These are phyloP conservation scores for Dexiosoma caninum DNA, from an alignment of 2,888 invertebrate species.

Conservation along the genomic window DNA sequence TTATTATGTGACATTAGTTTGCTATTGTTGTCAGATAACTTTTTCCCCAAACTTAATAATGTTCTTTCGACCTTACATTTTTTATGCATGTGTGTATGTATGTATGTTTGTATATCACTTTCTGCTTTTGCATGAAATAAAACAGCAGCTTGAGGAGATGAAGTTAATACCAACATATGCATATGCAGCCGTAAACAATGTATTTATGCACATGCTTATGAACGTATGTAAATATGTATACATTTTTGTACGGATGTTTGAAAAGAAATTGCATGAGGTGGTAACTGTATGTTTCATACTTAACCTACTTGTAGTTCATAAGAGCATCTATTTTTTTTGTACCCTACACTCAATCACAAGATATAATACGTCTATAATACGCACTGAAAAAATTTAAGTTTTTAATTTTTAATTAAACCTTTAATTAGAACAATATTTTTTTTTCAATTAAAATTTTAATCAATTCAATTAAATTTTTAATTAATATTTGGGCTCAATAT, in stretches of 20 bases:
- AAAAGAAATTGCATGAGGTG: background rate
- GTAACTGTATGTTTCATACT: slow-evolving; percentile 19
- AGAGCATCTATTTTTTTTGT: slow-evolving; percentile 21
- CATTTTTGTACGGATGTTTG: slow-evolving; percentile 6
- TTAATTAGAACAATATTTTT: too few species aligned
- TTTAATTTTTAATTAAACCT: background rate
- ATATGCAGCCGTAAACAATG: background rate
- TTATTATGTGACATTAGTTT: slow-evolving; percentile 32
- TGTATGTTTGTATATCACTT: background rate
- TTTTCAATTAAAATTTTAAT: too few species aligned
- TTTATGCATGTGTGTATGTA: background rate
- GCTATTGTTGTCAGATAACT: slow-evolving; percentile 31
- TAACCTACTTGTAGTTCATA: slow-evolving; percentile 35
- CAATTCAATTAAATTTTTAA: too few species aligned
- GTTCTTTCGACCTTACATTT: slow-evolving; percentile 14
- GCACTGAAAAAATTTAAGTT: too few species aligned
- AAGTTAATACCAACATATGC: background rate
- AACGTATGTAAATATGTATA: background rate
- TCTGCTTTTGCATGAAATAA: background rate
- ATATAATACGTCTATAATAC: background rate
- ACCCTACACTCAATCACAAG: background rate
- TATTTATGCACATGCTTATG: background rate
- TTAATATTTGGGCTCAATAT: too few species aligned
- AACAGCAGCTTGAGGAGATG: background rate
- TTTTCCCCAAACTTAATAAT: slow-evolving; percentile 43